These are phyloP conservation scores for Myiotriccus ornatus DNA, from an alignment of 2,797 vertebrate genomes.

Conservation along the genomic window DNA sequence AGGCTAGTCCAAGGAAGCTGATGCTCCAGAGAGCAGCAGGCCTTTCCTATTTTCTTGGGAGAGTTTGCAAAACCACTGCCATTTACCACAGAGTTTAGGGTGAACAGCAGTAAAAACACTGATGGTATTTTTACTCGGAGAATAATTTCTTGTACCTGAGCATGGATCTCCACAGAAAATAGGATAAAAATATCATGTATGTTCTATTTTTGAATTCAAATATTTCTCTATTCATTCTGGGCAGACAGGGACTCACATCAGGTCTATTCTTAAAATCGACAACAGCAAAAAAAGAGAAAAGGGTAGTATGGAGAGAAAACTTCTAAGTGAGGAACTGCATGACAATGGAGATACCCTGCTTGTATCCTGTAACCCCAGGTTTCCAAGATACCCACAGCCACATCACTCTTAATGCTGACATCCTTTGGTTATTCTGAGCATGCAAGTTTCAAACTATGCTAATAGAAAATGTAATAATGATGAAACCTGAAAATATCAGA, in stretches of 20 bases:
- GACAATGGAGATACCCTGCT: background rate
- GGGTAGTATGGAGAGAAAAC: background rate
- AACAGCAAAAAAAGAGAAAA: background rate
- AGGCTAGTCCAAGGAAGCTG: background rate
- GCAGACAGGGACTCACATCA: background rate
- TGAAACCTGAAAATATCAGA: background rate
- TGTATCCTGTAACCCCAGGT: background rate
- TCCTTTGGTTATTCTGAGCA: background rate
- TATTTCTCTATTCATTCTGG: background rate
- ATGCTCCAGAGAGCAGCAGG: background rate
- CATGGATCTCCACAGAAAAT: background rate
- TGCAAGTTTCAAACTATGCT: background rate
- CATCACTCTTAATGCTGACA: background rate
- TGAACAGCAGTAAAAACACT: background rate
- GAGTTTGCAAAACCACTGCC: background rate
- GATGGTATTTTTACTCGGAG: background rate
- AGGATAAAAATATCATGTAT: background rate
- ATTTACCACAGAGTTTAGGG: background rate
- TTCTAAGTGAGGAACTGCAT: background rate
- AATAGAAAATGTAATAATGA: background rate
- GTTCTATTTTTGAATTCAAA: background rate
- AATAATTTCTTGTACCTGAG: background rate
- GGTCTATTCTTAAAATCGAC: background rate
- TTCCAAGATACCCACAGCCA: background rate
- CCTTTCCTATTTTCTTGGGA: background rate